Percentiles rank a stretch among this genome's conserved stretches.
These are phyloP conservation scores for Pheosia gnoma DNA, from an alignment of 2,888 invertebrate species.

Conservation along the genomic window DNA sequence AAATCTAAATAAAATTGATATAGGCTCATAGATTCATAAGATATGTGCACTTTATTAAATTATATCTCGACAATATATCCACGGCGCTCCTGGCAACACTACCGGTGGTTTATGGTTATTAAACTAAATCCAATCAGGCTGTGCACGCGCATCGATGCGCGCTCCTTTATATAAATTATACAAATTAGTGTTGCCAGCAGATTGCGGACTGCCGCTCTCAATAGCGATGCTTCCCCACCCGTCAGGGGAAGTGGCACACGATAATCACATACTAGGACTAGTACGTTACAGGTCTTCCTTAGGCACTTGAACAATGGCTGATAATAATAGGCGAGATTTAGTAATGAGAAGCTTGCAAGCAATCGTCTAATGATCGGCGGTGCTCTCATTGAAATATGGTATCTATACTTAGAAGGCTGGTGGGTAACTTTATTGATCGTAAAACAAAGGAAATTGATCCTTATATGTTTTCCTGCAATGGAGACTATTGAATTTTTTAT, in stretches of 20 bases:
- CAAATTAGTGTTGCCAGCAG: conserved; percentile 32
- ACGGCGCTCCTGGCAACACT: background rate
- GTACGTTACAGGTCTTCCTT: background rate
- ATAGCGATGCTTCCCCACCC: background rate
- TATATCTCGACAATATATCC: conserved; percentile 36
- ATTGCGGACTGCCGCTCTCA: conserved; percentile 5
- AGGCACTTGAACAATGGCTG: background rate
- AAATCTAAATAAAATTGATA: too few species aligned
- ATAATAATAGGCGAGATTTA: background rate
- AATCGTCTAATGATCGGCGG: background rate
- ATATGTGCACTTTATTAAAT: background rate
- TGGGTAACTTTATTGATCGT: background rate
- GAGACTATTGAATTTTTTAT: too few species aligned
- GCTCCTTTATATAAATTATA: conserved; percentile 30
- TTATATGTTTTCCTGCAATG: too few species aligned
- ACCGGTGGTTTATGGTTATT: conserved; percentile 73
- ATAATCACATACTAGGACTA: background rate
- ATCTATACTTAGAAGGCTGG: background rate
- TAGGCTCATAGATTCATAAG: too few species aligned
- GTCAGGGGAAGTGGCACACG: background rate
- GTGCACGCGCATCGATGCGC: conserved; percentile 34
- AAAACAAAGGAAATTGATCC: background rate
- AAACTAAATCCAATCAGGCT: conserved; percentile 74
- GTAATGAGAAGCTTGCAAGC: background rate
- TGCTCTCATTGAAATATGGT: background rate